Evolutionary conservation across 2,888 invertebrate genomes (phyloP), one percentile per base, ranked within the genome.

Genomic region (Noctua janthe): DNA sequence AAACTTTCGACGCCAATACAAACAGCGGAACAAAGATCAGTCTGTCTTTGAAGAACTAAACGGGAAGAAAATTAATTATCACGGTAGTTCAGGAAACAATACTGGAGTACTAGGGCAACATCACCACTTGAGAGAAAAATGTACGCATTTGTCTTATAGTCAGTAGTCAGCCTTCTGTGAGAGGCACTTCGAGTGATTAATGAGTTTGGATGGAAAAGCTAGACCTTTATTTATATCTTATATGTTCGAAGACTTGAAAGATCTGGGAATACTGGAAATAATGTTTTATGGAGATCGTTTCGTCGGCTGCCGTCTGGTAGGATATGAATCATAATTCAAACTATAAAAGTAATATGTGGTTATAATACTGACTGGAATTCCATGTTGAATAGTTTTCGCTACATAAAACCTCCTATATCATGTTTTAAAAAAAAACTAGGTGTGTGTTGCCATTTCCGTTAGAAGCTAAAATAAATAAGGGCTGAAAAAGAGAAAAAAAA

Each of bases 111-210:
- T 74, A 85, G 56, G 80, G 76, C 87, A 83, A 82, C 83, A 79
- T 85, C 86, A 83, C 88, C 86, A 85, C 87, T 89, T 70, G 74
- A 84, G 74, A 84, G 88, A 90, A 87, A 88, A 90, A 89, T 90
- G 88, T 86, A 86, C 85, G 74, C 90, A 90, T 90, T 90, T 88
- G 90, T 90, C 91, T 87, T 81, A 66, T 71, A 81, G 80, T 79
- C 76, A 69, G 77, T 80, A 82, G 82, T 81, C 75, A 62, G 74
- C 66, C 72, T 78, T 72, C 81, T 85, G 83, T 79, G 82, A 82
- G 82, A 82, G 83, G 86, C 87, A 88, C 90, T 88, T 71, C 66
- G 67, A 69, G 86, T 90, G 89, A 89, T 90, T 88, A 90, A 90
- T 90, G 88, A 85, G 78, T 59, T 72, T 29, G 81, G 75, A 85